Percentiles rank a stretch among this genome's conserved stretches.
Evolutionary conservation across 2,888 invertebrate species (phyloP).

Genomic region (Catonia carolina): DNA sequence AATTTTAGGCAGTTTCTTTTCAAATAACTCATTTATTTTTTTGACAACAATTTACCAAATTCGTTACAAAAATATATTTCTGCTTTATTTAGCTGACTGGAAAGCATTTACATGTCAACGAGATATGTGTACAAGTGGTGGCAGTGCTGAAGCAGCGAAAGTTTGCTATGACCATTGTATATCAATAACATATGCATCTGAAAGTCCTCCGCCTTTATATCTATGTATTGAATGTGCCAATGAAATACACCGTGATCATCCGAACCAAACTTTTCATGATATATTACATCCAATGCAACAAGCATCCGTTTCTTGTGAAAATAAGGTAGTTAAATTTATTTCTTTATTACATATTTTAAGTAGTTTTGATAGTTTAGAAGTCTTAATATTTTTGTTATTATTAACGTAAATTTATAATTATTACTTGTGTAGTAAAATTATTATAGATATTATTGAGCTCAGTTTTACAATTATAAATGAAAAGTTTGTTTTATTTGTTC

Average conservation of each 20-base stretch:
- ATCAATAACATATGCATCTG: conserved; percentile 76
- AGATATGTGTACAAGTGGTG: conserved; percentile 83
- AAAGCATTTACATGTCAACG: conserved; percentile 82
- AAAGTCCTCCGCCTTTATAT: conserved; percentile 89
- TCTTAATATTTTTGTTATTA: too few relatives aligned
- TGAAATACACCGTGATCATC: conserved; percentile 81
- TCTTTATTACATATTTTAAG: conserved; percentile 9
- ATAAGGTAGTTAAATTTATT: conserved; percentile 57
- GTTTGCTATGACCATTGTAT: conserved; percentile 92
- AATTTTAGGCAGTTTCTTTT: too few relatives aligned
- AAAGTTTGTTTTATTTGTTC: too few relatives aligned
- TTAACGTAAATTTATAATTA: not conserved
- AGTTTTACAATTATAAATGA: too few relatives aligned
- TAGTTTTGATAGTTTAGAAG: too few relatives aligned
- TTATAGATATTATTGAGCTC: too few relatives aligned
- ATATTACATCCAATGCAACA: conserved; percentile 89
- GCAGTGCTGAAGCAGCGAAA: conserved; percentile 81
- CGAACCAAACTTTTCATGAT: conserved; percentile 77
- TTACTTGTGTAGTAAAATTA: not conserved
- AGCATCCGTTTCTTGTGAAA: conserved; percentile 92
- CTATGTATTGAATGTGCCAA: conserved; percentile 95
- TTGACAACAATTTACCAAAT: too few relatives aligned
- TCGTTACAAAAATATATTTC: too few relatives aligned
- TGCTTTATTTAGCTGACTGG: conserved; percentile 54
- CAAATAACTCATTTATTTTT: too few relatives aligned